Base-by-base conservation (phyloP, 1,140 invertebrate genomes). In the Cydia fagiglandana region DNA sequence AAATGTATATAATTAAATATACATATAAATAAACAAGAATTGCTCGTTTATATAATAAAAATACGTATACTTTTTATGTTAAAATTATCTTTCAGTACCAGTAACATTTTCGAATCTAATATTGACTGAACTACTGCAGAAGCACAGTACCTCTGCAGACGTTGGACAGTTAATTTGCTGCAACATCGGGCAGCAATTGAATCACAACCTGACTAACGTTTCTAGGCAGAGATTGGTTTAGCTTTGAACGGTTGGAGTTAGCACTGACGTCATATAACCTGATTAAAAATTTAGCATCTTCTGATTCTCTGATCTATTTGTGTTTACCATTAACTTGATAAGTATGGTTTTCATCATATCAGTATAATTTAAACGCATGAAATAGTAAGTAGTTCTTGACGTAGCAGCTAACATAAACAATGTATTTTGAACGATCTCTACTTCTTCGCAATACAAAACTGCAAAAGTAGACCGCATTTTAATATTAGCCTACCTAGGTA, bases 141-240 rank as follows among this genome's bases (percentile, higher is more conserved):
- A 56, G 53, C 53, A 56, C n/a, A 47, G 45, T 56, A 20, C 53
- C 13, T 50, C 47, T n/a, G 53, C 53, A 56, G 53, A 56, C n/a
- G 53, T 56, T 56, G n/a, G 15, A 17, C n/a, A 56, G 53, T 56
- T 56, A 56, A 56, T 56, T 56, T 56, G 53, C 53, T 56, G 53
- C 53, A 56, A 56, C 53, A 56, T 56, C 53, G 53, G 53, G n/a
- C 53, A 56, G 53, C 53, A 56, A 56, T 56, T 56, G 53, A 56
- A 56, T 56, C 53, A 56, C 15, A 17, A 56, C 15, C 53, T 56
- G 53, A 17, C 15, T 56, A 56, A 56, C 53, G n/a, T 56, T 56
- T 5, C 53, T 56, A 47, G 45, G 53, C n/a, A 17, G n/a, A 9
- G 53, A 17, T 56, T 56, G 53, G 53, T 17, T 56, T 56, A 56